A percentile compares a stretch with the other conserved stretches of the same genome.
Evolutionary conservation across 53 echinoderm and acorn worm species (phyloP).

Genomic region (Actinopyga echinites): DNA sequence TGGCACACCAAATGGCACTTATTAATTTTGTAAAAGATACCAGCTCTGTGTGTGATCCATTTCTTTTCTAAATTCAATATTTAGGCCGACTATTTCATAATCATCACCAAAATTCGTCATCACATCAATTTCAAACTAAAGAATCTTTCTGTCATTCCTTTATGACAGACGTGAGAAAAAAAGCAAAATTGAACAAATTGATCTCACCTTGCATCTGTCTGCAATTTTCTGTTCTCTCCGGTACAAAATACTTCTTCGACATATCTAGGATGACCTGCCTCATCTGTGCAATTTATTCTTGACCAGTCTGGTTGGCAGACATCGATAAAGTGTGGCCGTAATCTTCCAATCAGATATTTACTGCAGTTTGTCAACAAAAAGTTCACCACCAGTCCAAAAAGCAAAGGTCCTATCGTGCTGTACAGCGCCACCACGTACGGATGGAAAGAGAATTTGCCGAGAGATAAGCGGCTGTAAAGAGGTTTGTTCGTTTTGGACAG

Average conservation of each 20-base stretch:
- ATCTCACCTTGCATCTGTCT: conserved; percentile 63
- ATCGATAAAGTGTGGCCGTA: conserved; percentile 78
- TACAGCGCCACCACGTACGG: conserved; percentile 72
- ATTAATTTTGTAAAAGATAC: too few species aligned
- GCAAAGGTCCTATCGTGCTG: conserved; percentile 68
- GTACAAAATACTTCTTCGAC: conserved; percentile 62
- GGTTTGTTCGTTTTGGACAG: conserved; percentile 57
- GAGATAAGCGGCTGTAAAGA: conserved; percentile 53
- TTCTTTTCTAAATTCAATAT: too few species aligned
- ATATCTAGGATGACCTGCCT: conserved; percentile 49
- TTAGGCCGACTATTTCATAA: too few species aligned
- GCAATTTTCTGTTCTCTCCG: conserved; percentile 40
- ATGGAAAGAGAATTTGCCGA: conserved; percentile 66
- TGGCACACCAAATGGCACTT: too few species aligned
- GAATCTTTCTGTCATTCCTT: too few species aligned
- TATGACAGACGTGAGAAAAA: conserved; percentile 29
- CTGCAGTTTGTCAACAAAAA: conserved; percentile 70
- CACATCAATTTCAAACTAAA: too few species aligned
- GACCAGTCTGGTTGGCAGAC: conserved; percentile 81
- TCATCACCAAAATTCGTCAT: too few species aligned
- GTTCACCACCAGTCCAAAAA: conserved; percentile 56
- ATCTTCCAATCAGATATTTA: conserved; percentile 79
- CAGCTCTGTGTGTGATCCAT: too few species aligned
- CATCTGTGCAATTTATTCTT: conserved; percentile 62
- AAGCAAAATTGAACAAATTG: neutral